Conservation (phyloP, 2,113 vertebrate genomes). For the Stomatorhinus ivindoensis region DNA sequence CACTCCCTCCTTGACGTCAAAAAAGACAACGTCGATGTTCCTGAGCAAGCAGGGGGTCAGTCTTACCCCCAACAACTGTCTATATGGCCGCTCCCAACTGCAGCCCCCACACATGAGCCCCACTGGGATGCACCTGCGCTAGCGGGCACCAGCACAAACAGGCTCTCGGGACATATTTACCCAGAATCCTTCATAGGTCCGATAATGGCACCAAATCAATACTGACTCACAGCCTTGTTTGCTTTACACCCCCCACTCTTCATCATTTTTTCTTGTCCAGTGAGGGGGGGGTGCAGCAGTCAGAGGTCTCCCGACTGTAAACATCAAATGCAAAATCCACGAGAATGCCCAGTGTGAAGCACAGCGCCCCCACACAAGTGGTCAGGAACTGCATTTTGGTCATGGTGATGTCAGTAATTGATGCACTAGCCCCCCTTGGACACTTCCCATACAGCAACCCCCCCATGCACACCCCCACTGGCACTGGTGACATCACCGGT, state of each 20-base stretch:
- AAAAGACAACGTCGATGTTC: constrained; percentile 30
- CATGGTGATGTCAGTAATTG: constrained; percentile 42
- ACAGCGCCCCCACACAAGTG: neutral
- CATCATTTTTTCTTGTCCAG: constrained; percentile 15
- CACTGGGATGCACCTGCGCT: constrained; percentile 45
- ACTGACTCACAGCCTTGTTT: constrained; percentile 48
- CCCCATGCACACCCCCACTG: constrained; percentile 1
- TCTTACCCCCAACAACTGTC: constrained; percentile 39
- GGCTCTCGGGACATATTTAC: constrained; percentile 19
- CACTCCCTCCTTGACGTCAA: constrained; percentile 50
- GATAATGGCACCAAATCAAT: constrained; percentile 53
- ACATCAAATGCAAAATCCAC: neutral
- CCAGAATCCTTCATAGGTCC: constrained; percentile 27
- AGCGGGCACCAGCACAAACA: constrained; percentile 45
- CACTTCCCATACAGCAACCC: neutral
- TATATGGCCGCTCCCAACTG: constrained; percentile 37
- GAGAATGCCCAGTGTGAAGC: neutral
- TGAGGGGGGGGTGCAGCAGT: neutral
- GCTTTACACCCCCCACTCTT: constrained; percentile 34
- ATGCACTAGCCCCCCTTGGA: constrained; percentile 29
- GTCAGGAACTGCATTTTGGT: neutral
- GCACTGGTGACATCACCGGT: neutral
- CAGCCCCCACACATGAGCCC: constrained; percentile 21
- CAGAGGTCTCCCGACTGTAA: neutral
- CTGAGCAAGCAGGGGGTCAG: neutral